Conservation (phyloP, 2,888 invertebrate species). For the Nomada ferruginata region DNA sequence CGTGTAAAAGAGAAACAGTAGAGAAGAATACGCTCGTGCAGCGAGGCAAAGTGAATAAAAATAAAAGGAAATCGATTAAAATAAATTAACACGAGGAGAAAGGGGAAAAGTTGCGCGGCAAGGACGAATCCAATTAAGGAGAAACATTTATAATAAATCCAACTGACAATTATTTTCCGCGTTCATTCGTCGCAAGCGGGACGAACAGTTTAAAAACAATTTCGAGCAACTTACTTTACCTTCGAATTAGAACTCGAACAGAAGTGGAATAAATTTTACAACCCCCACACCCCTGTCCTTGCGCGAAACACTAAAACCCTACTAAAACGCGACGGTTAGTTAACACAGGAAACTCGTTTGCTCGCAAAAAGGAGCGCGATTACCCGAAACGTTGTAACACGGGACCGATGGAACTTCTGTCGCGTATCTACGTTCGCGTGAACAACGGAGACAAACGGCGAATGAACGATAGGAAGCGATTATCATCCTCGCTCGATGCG, state of each 20-base stretch:
- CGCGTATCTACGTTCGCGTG: neutral
- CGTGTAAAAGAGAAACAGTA: no score
- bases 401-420: neutral
- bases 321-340: neutral
- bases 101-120: no score
- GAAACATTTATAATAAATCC: no score
- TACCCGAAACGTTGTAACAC: neutral
- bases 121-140: no score
- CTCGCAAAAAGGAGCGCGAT: neutral
- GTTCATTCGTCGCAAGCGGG: no score
- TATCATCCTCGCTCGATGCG: constrained; percentile 37
- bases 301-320: neutral
- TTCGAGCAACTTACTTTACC: neutral
- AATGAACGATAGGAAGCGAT: constrained; percentile 20
- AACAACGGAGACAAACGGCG: constrained; percentile 29
- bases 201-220: neutral
- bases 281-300: no score
- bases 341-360: no score
- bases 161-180: no score
- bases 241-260: neutral
- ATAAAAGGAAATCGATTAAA: no score
- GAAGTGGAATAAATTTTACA: neutral
- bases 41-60: no score
- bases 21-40: no score
- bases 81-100: no score